Base-by-base conservation (phyloP, 2,888 invertebrate genomes). In the Phrixothrix hirtus region DNA sequence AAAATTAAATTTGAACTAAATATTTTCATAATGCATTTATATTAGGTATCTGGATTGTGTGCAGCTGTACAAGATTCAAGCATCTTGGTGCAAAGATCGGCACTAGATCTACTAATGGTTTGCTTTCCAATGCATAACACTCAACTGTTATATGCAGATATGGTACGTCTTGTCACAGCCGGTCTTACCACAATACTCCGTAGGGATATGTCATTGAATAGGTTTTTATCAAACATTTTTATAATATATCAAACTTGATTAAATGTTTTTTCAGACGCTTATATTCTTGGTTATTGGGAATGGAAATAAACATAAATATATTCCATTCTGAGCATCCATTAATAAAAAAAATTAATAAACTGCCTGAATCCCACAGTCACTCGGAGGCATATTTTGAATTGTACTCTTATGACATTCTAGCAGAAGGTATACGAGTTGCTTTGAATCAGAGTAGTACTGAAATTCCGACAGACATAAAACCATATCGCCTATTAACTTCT, bases 171-270 rank as follows among this genome's bases (percentile, higher is more conserved):
- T 55, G 84, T 89, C 4, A 87, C 87, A 14, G 85, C 89, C 47
- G 86, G 87, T 15, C 76, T 93, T 41, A 80, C 82, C 29, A 86
- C 86, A 3, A 87, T 95, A 57, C 76, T 94, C 37, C 78, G 93
- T 31, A 78, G 95, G 54, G 94, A 95, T 71, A 93, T 93, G 89
- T 93, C 92, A 16, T 79, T 95, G 9, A 95, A 95, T 73, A 82
- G 89, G 83, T 83, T 72, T 1, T n/a, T n/a, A n/a, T n/a, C n/a
- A n/a, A n/a, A n/a, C n/a, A n/a, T n/a, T n/a, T n/a, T n/a, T n/a
- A n/a, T n/a, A n/a, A n/a, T n/a, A n/a, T n/a, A n/a, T n/a, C n/a
- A n/a, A n/a, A n/a, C n/a, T n/a, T n/a, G n/a, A n/a, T n/a, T n/a
- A 52, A 48, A 5, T 25, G 10, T 48, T 39, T 59, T 70, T 69